Evolutionary conservation across 2,888 invertebrate species (phyloP), one percentile per base, ranked within the genome.

Genomic region (Aplocera efformata): DNA sequence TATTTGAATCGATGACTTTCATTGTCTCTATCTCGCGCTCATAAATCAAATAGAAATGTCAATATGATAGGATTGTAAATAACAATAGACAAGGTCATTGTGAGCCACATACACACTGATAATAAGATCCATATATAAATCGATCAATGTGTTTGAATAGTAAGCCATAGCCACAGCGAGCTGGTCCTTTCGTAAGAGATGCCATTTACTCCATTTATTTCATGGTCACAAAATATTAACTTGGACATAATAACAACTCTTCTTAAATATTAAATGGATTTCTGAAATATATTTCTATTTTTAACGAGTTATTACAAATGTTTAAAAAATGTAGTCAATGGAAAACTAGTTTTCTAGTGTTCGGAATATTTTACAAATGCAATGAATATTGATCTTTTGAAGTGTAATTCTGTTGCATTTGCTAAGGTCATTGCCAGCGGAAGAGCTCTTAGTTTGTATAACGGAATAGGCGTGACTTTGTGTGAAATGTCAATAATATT

Each of bases 351-450:
- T n/a, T n/a, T n/a, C n/a, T n/a, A n/a, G n/a, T n/a, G n/a, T n/a
- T n/a, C 13, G 5, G 13, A 17, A 17, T 17, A 17, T 17, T 17
- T 17, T 5, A 17, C 13, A 17, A n/a, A 17, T 17, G 13, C 5
- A 17, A 17, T 5, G 3, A 17, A 17, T 17, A 27, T 20, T 34
- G 30, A 34, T 29, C 10, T 17, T 30, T 21, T 21, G 6, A 21
- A 26, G 33, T 26, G 9, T 9, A 29, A 26, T 32, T 28, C 32
- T 23, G 40, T 33, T 37, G 29, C 43, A 45, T 35, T 42, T 32
- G 49, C 67, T 61, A 64, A 69, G 79, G 81, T 78, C 81, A 81
- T 72, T 81, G 79, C 72, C 75, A 76, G 75, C 75, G 74, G 76
- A 79, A 71, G 76, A 69, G 58, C 48, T 48, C 21, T 50, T 42